Base-by-base conservation (phyloP, 2,797 vertebrate genomes). In the Eospalax fontanierii region DNA sequence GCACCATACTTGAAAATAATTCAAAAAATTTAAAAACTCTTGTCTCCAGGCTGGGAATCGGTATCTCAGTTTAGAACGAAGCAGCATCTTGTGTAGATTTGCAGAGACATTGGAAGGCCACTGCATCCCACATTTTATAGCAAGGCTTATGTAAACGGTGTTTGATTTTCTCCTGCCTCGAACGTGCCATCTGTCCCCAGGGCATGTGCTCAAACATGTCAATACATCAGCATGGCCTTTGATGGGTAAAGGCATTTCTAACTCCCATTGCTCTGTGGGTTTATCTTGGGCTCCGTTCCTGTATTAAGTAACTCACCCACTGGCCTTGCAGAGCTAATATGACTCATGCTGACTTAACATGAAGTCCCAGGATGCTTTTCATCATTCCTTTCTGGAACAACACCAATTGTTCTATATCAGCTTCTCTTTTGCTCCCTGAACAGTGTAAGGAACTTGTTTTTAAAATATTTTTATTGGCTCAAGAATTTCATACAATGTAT, bases 51-150 rank as follows among this genome's bases (percentile, higher is more conserved):
- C 88, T 96, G 92, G 95, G 93, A 98, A 97, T 70, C 95, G 93
- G 96, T 95, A 90, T 65, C 97, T 93, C 96, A 97, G 96, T 96
- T 98, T 95, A 97, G 91, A 94, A 97, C 86, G 30, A 97, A 97
- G 89, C 74, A 97, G 91, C 66, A 95, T 92, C 96, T 93, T 95
- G 22, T 91, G 88, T 95, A 93, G 66, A 97, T 90, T 91, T 96
- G 82, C 30, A 94, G 40, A 9, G 95, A 96, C 83, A 95, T 95
- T 81, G 57, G 97, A 94, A 74, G 87, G 87, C 96, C 89, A 92
- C 92, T 79, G 91, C 46, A 68, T 43, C 78, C 79, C 66, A 79
- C 35, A 94, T 73, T 75, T 96, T 89, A 0, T 24, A 76, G 71
- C 26, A 71, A 78, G 94, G 75, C 33, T 33, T 90, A 68, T 4